Evolutionary conservation across 2,113 vertebrate species (phyloP).

Genomic region (Solea senegalensis): DNA sequence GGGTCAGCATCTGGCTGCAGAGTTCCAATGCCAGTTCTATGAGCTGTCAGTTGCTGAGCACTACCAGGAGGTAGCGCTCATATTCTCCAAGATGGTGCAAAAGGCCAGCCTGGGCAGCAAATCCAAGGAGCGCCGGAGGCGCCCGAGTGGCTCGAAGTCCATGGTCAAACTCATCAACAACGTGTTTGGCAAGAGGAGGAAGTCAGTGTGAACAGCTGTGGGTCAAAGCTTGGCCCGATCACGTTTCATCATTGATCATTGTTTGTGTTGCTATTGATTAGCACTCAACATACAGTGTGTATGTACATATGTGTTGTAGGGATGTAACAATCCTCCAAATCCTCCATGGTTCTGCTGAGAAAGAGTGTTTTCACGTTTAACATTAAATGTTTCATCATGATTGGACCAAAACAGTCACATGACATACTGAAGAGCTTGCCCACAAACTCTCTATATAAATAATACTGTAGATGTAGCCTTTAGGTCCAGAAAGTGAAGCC

Average conservation of each 20-base stretch:
- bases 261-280: conserved; percentile 1
- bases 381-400: too few relatives aligned
- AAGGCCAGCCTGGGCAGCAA: conserved; percentile 76
- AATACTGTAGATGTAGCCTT: too few relatives aligned
- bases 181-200: conserved; percentile 89
- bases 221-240: not conserved
- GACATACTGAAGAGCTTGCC: too few relatives aligned
- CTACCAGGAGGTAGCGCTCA: conserved; percentile 84
- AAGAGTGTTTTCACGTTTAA: too few relatives aligned
- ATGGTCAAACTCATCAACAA: conserved; percentile 91
- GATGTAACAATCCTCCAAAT: too few relatives aligned
- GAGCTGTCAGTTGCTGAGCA: conserved; percentile 91
- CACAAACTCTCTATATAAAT: too few relatives aligned
- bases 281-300: not conserved
- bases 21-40: conserved; percentile 86
- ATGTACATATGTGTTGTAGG: too few relatives aligned
- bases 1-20: conserved; percentile 83
- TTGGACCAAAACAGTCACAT: too few relatives aligned
- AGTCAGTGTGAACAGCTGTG: conserved; percentile 82
- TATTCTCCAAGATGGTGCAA: conserved; percentile 86
- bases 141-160: conserved; percentile 88
- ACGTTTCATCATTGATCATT: not conserved
- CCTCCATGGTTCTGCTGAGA: too few relatives aligned
- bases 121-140: conserved; percentile 83
- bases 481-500: too few relatives aligned